Percentiles rank a stretch among this genome's conserved stretches.
Conservation (phyloP, 30 jellyfish, hydroid and myxozoan genomes). For the Aurelia sp. region DNA sequence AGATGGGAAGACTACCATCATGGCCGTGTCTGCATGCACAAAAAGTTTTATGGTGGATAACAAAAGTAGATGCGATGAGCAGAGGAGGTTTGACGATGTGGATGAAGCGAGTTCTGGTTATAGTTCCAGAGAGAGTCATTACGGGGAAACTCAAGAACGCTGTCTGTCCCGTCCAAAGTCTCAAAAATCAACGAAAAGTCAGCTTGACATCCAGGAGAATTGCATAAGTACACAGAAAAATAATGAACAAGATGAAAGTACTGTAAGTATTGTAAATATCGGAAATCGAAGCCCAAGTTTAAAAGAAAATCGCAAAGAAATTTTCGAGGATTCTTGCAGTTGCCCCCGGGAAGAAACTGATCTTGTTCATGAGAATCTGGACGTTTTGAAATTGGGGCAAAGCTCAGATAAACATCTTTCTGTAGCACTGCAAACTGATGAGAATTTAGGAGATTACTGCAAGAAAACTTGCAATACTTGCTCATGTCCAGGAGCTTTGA, state of each 20-base stretch:
- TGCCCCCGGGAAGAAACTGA: neutral
- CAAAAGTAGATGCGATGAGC: conserved; percentile 18
- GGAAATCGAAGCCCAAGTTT: neutral
- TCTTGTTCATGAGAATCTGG: neutral
- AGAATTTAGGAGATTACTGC: neutral
- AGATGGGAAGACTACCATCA: conserved; percentile 31
- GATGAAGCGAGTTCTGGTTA: conserved; percentile 82
- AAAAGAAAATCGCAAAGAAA: neutral
- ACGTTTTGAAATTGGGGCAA: too few species aligned
- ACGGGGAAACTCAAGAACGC: conserved; percentile 30
- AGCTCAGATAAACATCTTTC: neutral
- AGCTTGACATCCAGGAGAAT: conserved; percentile 2
- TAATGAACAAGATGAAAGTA: neutral
- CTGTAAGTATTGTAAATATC: neutral
- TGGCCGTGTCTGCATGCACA: conserved; percentile 32
- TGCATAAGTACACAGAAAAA: neutral
- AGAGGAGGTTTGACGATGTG: conserved; percentile 27
- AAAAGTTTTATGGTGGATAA: conserved; percentile 24
- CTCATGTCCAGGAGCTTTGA: conserved; percentile 19
- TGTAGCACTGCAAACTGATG: neutral
- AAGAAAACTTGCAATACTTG: conserved; percentile 8
- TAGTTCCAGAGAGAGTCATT: conserved; percentile 72
- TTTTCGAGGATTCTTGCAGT: neutral
- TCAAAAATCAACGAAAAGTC: conserved; percentile 11
- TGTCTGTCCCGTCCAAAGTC: conserved; percentile 13